These are phyloP conservation scores for Semnornis frantzii DNA, from an alignment of 2,113 vertebrate species.

Conservation along the genomic window DNA sequence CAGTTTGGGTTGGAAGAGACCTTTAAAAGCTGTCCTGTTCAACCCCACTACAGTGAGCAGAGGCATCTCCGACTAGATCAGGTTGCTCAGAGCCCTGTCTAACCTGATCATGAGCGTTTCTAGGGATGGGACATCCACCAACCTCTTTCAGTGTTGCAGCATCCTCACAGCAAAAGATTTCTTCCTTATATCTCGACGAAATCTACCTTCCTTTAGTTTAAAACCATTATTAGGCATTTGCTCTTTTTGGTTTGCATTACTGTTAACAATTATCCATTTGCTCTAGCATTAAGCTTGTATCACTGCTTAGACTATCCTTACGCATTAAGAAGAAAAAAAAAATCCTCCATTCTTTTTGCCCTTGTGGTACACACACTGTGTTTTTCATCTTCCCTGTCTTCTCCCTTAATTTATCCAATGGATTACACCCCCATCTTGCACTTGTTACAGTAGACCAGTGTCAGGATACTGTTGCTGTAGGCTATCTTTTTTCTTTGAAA, in stretches of 20 bases:
- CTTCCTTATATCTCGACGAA: too few species aligned
- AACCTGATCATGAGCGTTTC: too few species aligned
- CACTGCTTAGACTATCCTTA: neutral
- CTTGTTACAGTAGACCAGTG: rapidly evolving
- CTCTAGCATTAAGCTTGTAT: neutral
- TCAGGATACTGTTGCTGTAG: neutral
- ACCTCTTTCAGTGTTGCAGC: too few species aligned
- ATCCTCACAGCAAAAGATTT: too few species aligned
- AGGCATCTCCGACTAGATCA: too few species aligned
- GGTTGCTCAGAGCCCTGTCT: too few species aligned
- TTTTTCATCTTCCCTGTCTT: neutral
- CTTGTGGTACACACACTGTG: rapidly evolving
- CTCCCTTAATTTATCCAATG: too few species aligned
- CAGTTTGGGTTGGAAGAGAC: too few species aligned
- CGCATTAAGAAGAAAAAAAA: neutral
- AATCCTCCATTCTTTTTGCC: neutral
- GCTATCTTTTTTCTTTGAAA: neutral
- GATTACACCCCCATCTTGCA: neutral
- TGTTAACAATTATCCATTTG: neutral
- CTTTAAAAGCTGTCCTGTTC: too few species aligned
- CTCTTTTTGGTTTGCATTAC: neutral
- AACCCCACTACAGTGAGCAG: too few species aligned
- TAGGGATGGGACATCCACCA: too few species aligned
- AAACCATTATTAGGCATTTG: neutral
- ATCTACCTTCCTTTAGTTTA: too few species aligned